Evolutionary conservation across 2,888 invertebrate species (phyloP), one percentile per base, ranked within the genome.

Genomic region (Andrena flavipes): DNA sequence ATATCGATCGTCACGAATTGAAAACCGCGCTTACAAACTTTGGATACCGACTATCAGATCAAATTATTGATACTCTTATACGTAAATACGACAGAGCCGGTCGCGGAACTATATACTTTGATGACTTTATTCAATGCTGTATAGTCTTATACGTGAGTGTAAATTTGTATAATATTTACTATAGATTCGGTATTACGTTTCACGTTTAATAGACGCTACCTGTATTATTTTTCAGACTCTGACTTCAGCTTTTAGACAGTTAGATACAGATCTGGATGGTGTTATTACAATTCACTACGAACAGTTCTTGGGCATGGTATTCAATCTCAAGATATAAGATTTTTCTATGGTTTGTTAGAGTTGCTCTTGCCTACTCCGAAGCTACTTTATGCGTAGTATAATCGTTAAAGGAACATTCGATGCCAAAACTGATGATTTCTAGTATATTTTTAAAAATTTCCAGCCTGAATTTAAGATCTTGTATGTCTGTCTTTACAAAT

Each of bases 91-190:
- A 99, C 94, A 95, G 99, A 86, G 97, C 96, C 91, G 98, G 98
- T n/a, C 95, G 95, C 70, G 98, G 98, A 48, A 97, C 97, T 7
- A 98, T 99, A 89, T 96, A 98, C 72, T 99, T 99, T 94, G 99
- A 99, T 95, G 99, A 99, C 94, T 99, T 99, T 93, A 99, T 99
- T 88, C 99, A 99, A 93, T 98, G 98, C 93, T 99, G 98, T 93
- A 96, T 99, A 84, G 97, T 98, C 72, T 95, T 99, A 92, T 97
- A 98, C 95, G 98, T 98, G 95, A 97, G 97, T 96, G 92, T 88
- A 62, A 35, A 69, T 77, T 16, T 16, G 49, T 48, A 13, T 63
- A 42, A n/a, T 13, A 8, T 33, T 30, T 8, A 23, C 8, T 30
- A 2, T 23, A 0, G 69, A 67, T 68, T 29, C 60, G 20, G 20